Conservation (phyloP, 2,888 invertebrate genomes). For the Cheilosia scutellata region DNA sequence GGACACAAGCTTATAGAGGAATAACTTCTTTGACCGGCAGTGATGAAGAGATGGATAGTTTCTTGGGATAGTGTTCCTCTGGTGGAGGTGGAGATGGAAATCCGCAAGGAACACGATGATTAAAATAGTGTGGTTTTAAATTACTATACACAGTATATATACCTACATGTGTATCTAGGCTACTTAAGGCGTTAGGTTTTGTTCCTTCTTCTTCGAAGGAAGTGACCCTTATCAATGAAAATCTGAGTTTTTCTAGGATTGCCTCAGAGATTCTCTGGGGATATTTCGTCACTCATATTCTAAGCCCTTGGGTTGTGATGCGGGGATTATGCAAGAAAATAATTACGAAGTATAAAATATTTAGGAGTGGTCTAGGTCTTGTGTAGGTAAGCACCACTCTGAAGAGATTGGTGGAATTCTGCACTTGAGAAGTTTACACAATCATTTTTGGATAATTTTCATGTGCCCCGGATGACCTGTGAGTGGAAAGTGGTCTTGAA, state of each 20-base stretch:
- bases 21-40: constrained; percentile 75
- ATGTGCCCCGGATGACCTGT: too few relatives aligned
- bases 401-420: too few relatives aligned
- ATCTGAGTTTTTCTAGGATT: constrained; percentile 66
- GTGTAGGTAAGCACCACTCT: background rate
- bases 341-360: constrained; percentile 71
- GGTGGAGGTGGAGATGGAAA: constrained; percentile 43
- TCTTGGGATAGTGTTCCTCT: constrained; percentile 53
- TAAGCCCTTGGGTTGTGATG: constrained; percentile 57
- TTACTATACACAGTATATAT: constrained; percentile 49
- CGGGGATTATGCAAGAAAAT: constrained; percentile 71
- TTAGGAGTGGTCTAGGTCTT: constrained; percentile 27
- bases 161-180: constrained; percentile 27
- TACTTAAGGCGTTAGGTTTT: constrained; percentile 47
- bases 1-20: constrained; percentile 65
- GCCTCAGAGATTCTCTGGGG: constrained; percentile 46
- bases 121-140: constrained; percentile 75
- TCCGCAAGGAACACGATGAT: constrained; percentile 73
- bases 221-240: constrained; percentile 72
- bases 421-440: too few relatives aligned
- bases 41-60: constrained; percentile 65
- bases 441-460: too few relatives aligned
- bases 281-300: constrained; percentile 70
- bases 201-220: constrained; percentile 17
- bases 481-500: too few relatives aligned